Evolutionary conservation across 2,888 invertebrate species (phyloP).

Genomic region (Aplocera efformata): DNA sequence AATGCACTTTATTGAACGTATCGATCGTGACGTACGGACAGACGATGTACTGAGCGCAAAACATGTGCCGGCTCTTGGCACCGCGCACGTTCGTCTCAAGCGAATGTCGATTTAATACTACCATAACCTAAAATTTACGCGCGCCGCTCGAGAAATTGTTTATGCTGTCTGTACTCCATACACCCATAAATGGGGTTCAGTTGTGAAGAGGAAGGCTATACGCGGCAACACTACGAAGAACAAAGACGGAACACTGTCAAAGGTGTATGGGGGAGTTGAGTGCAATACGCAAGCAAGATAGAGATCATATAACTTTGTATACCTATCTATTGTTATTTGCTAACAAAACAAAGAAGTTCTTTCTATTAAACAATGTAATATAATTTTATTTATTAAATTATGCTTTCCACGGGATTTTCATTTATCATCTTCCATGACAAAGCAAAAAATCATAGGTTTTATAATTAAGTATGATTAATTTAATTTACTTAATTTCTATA

Average conservation of each 20-base stretch:
- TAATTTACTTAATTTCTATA: too few species aligned
- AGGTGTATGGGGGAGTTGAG: conserved; percentile 48
- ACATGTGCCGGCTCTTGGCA: conserved; percentile 33
- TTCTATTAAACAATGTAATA: not conserved
- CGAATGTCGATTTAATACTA: conserved; percentile 73
- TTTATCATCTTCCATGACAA: too few species aligned
- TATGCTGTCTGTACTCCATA: conserved; percentile 67
- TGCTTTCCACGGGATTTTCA: too few species aligned
- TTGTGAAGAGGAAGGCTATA: conserved; percentile 53
- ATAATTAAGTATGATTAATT: too few species aligned
- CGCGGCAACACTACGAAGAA: conserved; percentile 33
- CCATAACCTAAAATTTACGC: conserved; percentile 78
- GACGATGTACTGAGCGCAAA: conserved; percentile 30
- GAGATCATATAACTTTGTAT: conserved; percentile 23
- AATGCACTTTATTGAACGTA: conserved; percentile 60
- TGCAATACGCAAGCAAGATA: conserved; percentile 33
- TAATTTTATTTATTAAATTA: too few species aligned
- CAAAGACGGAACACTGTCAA: conserved; percentile 47
- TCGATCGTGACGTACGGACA: conserved; percentile 57
- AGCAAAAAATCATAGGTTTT: too few species aligned
- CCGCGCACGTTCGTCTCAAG: conserved; percentile 55
- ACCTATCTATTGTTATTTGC: conserved; percentile 12
- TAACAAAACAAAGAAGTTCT: conserved; percentile 13
- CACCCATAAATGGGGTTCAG: conserved; percentile 67
- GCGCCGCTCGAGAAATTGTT: conserved; percentile 69